These are phyloP conservation scores for Belgica antarctica DNA, from an alignment of 2,888 invertebrate genomes.

Conservation along the genomic window DNA sequence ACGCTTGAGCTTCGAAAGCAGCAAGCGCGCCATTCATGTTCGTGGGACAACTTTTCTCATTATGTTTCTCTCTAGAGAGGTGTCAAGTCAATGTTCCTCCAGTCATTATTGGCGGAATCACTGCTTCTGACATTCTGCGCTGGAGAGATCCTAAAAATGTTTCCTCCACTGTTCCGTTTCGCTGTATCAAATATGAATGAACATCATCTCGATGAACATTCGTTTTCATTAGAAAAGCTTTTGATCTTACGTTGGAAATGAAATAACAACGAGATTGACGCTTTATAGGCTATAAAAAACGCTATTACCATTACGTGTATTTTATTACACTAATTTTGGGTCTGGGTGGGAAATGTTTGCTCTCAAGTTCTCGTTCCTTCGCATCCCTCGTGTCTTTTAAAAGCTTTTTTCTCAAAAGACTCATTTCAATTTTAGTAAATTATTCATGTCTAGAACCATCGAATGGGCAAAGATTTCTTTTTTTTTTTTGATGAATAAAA, in stretches of 20 bases:
- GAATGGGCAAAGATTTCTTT: constrained; percentile 14
- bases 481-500: constrained; percentile 25
- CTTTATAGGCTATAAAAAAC: constrained; percentile 34
- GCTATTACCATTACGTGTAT: constrained; percentile 43
- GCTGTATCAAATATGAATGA: no score
- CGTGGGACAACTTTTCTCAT: no score
- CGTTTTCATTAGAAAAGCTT: constrained; percentile 23
- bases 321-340: constrained; percentile 41
- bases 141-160: no score
- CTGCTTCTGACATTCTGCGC: no score
- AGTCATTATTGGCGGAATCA: no score
- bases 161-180: no score
- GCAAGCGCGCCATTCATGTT: no score
- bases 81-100: no score
- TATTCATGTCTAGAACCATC: constrained; percentile 41
- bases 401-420: constrained; percentile 38
- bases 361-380: background rate
- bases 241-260: constrained; percentile 5
- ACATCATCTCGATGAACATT: no score
- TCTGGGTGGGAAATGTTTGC: no score
- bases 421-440: constrained; percentile 39
- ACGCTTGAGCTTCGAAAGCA: no score
- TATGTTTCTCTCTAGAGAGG: no score
- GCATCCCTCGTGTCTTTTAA: background rate
- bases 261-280: constrained; percentile 32